Evolutionary conservation across 2,113 vertebrate species (phyloP).

Genomic region (Leptobrachium leishanense): DNA sequence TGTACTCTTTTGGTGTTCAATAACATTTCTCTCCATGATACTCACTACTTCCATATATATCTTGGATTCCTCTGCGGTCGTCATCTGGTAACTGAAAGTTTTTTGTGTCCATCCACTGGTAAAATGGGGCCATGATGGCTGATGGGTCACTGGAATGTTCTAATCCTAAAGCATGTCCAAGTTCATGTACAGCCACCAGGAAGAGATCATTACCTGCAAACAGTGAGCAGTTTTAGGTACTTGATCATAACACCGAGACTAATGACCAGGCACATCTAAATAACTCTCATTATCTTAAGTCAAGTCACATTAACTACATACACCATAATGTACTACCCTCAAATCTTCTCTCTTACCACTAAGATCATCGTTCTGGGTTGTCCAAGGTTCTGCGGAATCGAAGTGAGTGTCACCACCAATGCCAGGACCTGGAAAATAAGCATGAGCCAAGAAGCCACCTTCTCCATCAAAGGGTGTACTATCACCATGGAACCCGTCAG

Average conservation of each 20-base stretch:
- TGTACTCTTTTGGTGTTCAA: not conserved
- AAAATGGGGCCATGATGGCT: slow-evolving; percentile 91
- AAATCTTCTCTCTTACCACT: slow-evolving; percentile 69
- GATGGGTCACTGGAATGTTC: slow-evolving; percentile 85
- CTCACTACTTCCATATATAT: slow-evolving; percentile 75
- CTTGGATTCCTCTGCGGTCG: slow-evolving; percentile 83
- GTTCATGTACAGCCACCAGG: slow-evolving; percentile 85
- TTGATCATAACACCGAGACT: no score
- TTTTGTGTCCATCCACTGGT: slow-evolving; percentile 89
- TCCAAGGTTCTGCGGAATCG: slow-evolving; percentile 87
- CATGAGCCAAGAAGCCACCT: slow-evolving; percentile 87
- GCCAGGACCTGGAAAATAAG: slow-evolving; percentile 84
- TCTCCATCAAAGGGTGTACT: slow-evolving; percentile 90
- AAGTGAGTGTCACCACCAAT: slow-evolving; percentile 93
- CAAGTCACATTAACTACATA: no score
- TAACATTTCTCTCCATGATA: not conserved
- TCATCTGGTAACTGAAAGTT: slow-evolving; percentile 85
- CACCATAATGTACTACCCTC: no score
- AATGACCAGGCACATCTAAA: no score
- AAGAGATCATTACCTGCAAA: slow-evolving; percentile 80
- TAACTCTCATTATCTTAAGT: no score
- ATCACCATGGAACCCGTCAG: slow-evolving; percentile 88
- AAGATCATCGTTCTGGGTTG: slow-evolving; percentile 74
- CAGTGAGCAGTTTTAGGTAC: not conserved
- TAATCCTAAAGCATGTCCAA: slow-evolving; percentile 86